phyloP scores from a whole-genome alignment of 1,140 invertebrate genomes.

The Achroia grisella region DNA sequence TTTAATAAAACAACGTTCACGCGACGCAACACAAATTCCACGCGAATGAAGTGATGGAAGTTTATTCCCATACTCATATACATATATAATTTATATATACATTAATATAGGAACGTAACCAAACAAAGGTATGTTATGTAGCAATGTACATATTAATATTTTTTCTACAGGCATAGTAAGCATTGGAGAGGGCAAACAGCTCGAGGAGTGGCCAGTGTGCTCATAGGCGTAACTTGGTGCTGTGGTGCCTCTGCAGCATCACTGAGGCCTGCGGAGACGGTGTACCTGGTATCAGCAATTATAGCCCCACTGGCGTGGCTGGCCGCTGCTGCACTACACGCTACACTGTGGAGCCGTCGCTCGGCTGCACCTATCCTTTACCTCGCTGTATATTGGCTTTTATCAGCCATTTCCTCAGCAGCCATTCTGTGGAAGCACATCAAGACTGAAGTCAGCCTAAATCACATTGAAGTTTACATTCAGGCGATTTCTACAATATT shows the following conservation, averaged over 20 bases:
- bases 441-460: conserved; percentile 6
- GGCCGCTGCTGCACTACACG: conserved; percentile 46
- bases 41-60: too few species aligned
- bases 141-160: too few species aligned
- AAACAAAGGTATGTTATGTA: too few species aligned
- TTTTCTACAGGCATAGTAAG: conserved; percentile 14
- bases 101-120: too few species aligned
- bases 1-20: too few species aligned
- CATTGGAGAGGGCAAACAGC: conserved; percentile 50
- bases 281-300: conserved; percentile 34
- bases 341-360: conserved; percentile 46
- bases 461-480: conserved; percentile 39
- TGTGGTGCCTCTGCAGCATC: conserved; percentile 35
- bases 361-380: conserved; percentile 46
- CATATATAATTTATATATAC: too few species aligned
- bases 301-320: conserved; percentile 49
- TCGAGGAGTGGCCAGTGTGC: conserved; percentile 40
- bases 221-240: conserved; percentile 40
- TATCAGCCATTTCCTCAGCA: conserved; percentile 32
- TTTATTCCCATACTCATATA: too few species aligned
- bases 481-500: conserved; percentile 34
- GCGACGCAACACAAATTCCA: too few species aligned
- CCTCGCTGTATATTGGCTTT: conserved; percentile 52
- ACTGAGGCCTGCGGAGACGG: conserved; percentile 33
- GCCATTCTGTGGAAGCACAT: conserved; percentile 36